These are phyloP conservation scores for Otus sunia DNA, from an alignment of 2,113 vertebrate genomes.

Conservation along the genomic window DNA sequence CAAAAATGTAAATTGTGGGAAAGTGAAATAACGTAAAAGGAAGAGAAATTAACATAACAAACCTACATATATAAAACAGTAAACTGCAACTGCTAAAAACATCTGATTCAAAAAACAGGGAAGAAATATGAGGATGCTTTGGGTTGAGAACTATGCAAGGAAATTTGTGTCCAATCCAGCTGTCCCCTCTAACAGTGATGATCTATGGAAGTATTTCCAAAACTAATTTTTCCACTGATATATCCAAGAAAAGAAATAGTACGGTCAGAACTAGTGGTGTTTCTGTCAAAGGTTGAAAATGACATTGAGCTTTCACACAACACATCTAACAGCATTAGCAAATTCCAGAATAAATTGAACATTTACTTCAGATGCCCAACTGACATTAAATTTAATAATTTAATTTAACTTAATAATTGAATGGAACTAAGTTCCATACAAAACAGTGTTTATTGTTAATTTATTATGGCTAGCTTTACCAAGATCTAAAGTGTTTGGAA, in stretches of 20 bases:
- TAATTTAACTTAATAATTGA: not conserved
- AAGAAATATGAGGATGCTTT: not conserved
- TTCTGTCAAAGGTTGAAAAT: not conserved
- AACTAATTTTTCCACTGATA: not conserved
- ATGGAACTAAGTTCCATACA: not conserved
- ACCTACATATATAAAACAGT: not conserved
- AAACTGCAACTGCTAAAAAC: not conserved
- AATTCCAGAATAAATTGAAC: not conserved
- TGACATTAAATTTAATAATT: not conserved
- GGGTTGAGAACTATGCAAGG: not conserved
- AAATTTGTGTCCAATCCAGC: not conserved
- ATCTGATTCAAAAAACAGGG: not conserved
- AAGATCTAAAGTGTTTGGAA: rapidly evolving
- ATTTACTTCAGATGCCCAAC: not conserved
- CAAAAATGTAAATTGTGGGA: not conserved
- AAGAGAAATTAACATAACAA: not conserved
- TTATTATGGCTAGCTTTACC: not conserved
- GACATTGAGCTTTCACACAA: not conserved
- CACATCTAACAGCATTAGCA: not conserved
- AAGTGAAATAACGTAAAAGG: not conserved
- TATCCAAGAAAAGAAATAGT: not conserved
- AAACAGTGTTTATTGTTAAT: not conserved
- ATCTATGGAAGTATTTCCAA: not conserved
- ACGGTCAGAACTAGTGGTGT: not conserved
- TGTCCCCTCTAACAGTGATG: not conserved